A percentile compares a stretch with the other conserved stretches of the same genome.
Conservation (phyloP, 2,113 vertebrate species). For the Procavia capensis region DNA sequence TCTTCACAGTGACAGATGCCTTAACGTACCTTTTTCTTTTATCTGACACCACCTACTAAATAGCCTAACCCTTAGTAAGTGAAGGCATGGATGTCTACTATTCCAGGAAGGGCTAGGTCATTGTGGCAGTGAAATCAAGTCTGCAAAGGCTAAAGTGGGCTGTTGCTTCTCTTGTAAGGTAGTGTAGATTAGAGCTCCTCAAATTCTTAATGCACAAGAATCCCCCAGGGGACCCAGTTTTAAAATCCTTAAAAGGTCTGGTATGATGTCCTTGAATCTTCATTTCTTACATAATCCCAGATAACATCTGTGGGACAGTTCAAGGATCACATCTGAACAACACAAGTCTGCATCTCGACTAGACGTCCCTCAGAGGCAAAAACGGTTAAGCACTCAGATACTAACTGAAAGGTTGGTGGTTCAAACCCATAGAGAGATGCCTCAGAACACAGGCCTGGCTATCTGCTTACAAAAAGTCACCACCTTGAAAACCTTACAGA, state of each 20-base stretch:
- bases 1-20: constrained; percentile 60
- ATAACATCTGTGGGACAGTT: neutral
- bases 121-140: neutral
- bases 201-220: neutral
- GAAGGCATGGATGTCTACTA: constrained; percentile 4
- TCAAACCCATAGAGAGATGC: neutral
- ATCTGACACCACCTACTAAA: constrained; percentile 47
- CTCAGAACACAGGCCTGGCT: neutral
- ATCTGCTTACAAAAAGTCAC: neutral
- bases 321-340: neutral
- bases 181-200: neutral
- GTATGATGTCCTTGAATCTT: neutral
- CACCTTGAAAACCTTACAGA: neutral
- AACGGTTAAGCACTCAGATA: neutral
- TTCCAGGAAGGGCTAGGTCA: neutral
- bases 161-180: neutral
- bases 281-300: neutral
- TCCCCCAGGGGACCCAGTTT: neutral
- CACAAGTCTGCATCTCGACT: neutral
- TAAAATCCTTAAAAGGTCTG: neutral
- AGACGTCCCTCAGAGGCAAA: neutral
- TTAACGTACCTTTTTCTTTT: constrained; percentile 48
- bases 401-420: neutral
- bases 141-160: neutral
- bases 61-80: neutral